Base-by-base conservation (phyloP, 37 sponge, comb jelly and placozoan species). In the Spongilla lacustris region DNA sequence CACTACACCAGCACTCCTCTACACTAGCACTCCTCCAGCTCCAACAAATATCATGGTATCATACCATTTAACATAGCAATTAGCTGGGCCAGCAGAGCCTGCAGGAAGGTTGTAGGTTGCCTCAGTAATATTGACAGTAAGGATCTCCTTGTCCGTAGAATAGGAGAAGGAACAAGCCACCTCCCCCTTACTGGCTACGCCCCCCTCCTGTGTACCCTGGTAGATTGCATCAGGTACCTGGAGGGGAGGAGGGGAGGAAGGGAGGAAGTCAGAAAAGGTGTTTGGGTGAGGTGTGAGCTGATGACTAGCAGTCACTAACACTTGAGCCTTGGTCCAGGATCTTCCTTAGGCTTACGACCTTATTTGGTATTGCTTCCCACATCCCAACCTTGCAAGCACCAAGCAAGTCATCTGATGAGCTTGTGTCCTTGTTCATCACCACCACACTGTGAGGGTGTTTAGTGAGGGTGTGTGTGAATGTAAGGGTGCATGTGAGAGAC, bases 51-150 rank as follows among this genome's bases (percentile, higher is more conserved):
- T n/a, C n/a, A n/a, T n/a, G n/a, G n/a, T n/a, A n/a, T n/a, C n/a
- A n/a, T 35, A 88, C 88, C 88, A 81, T 68, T 73, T 88, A 23
- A 81, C 82, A 32, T 67, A 88, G 50, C 76, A 71, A 36, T 80
- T n/a, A n/a, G n/a, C n/a, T n/a, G n/a, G 66, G 36, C 69, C 81
- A 46, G 67, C 76, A 69, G 75, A 17, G 34, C 24, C 26, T 0
- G 67, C 26, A 0, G 50, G 6, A 2, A 88, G 81, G 28, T 74
- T 34, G 31, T n/a, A n/a, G n/a, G 0, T 36, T 36, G 88, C 82
- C 26, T 67, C 33, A 34, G 30, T 24, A 14, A 88, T 38, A 31
- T 28, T 36, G 24, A 88, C 76, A 9, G 32, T 68, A 19, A 88
- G 71, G 38, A 23, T 36, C 0, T 31, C 0, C 10, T 19, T 23